Evolutionary conservation across 2,113 vertebrate genomes (phyloP).

Genomic region (Pristiophorus japonicus): DNA sequence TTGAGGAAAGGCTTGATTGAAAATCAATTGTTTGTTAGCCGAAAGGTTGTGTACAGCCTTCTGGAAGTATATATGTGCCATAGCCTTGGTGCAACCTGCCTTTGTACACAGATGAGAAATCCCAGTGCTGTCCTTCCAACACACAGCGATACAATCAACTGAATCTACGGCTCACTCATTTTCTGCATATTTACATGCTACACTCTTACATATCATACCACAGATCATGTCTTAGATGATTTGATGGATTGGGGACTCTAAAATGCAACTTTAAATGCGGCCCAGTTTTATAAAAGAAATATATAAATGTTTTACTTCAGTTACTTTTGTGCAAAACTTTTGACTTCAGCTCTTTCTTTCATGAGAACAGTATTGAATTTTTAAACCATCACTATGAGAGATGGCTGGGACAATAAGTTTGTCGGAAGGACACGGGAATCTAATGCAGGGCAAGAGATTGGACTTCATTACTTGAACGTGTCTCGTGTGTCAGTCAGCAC

Average conservation of each 20-base stretch:
- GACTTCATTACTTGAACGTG: background rate
- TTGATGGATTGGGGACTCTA: background rate
- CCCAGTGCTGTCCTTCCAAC: background rate
- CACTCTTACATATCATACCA: background rate
- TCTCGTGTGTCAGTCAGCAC: background rate
- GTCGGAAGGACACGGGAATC: background rate
- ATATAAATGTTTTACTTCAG: background rate
- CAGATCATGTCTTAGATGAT: background rate
- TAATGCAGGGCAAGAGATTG: background rate
- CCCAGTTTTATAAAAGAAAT: background rate
- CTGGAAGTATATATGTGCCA: background rate
- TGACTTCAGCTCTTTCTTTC: background rate
- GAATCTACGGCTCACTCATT: background rate
- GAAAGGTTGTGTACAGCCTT: background rate
- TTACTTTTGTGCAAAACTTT: background rate
- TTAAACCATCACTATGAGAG: background rate
- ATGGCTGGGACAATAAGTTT: background rate
- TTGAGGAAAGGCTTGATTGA: conserved; percentile 35
- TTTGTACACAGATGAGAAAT: background rate
- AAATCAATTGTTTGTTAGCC: background rate
- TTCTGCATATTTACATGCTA: background rate
- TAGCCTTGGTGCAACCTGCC: background rate
- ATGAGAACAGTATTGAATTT: background rate
- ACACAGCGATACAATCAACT: background rate
- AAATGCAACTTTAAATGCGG: background rate